phyloP scores from a whole-genome alignment of 1,140 invertebrate species.

The Dreissena rostriformis region DNA sequence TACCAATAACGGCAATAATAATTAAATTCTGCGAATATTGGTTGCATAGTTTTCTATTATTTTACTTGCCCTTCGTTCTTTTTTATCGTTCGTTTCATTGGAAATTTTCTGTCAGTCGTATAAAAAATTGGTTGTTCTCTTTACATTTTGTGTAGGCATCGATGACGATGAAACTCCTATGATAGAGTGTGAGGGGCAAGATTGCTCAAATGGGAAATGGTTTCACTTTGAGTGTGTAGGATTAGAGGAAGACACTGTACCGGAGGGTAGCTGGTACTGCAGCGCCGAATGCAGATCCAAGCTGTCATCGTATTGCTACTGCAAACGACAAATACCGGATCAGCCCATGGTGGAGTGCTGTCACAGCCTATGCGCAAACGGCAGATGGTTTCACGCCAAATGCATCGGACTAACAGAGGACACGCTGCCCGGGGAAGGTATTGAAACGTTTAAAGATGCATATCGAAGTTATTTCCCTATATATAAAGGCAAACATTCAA shows the following conservation, averaged over 20 bases:
- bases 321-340: background rate
- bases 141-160: background rate
- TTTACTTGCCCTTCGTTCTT: no score
- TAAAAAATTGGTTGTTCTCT: no score
- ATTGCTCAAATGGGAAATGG: background rate
- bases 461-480: no score
- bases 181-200: background rate
- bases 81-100: no score
- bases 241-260: background rate
- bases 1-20: no score
- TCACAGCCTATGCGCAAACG: background rate
- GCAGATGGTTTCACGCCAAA: slow-evolving; percentile 11
- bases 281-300: background rate
- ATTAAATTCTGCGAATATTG: no score
- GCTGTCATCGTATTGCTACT: background rate
- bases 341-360: slow-evolving; percentile 9
- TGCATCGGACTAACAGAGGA: slow-evolving; percentile 7
- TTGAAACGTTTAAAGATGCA: background rate
- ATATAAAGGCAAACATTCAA: no score
- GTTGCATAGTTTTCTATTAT: no score
- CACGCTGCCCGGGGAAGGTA: background rate
- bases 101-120: no score
- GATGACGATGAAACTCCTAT: background rate
- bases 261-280: slow-evolving; percentile 1
- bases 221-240: background rate